These are phyloP conservation scores for Thera obeliscata DNA, from an alignment of 2,888 invertebrate species.

Conservation along the genomic window DNA sequence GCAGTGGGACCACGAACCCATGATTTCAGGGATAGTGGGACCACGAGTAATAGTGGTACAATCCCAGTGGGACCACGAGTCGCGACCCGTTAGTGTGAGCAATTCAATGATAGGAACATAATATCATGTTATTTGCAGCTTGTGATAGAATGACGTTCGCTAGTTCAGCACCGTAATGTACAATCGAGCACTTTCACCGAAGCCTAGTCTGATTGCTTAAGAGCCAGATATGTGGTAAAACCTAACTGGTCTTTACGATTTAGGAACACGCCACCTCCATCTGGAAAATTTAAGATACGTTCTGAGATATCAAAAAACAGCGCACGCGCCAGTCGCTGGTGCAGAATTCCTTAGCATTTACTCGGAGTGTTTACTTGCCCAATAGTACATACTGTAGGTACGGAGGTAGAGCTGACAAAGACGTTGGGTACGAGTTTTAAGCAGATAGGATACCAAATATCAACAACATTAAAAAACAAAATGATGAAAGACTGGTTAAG, in stretches of 20 bases:
- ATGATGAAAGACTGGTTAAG: no score
- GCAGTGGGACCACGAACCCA: no score
- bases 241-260: constrained; percentile 42
- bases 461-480: no score
- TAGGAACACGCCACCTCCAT: constrained; percentile 37
- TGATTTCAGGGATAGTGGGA: no score
- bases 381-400: no score
- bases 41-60: no score
- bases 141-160: constrained; percentile 8
- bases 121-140: neutral
- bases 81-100: no score
- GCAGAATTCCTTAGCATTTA: neutral
- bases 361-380: no score
- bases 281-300: constrained; percentile 18
- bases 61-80: no score
- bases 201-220: constrained; percentile 44
- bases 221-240: constrained; percentile 35
- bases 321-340: neutral
- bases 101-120: neutral
- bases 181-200: constrained; percentile 45
- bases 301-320: constrained; percentile 8
- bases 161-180: constrained; percentile 10
- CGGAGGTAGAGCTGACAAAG: no score
- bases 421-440: no score
- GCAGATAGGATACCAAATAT: no score